phyloP scores from a whole-genome alignment of 2,113 vertebrate genomes.

The Cyphomyrus plagiostoma region DNA sequence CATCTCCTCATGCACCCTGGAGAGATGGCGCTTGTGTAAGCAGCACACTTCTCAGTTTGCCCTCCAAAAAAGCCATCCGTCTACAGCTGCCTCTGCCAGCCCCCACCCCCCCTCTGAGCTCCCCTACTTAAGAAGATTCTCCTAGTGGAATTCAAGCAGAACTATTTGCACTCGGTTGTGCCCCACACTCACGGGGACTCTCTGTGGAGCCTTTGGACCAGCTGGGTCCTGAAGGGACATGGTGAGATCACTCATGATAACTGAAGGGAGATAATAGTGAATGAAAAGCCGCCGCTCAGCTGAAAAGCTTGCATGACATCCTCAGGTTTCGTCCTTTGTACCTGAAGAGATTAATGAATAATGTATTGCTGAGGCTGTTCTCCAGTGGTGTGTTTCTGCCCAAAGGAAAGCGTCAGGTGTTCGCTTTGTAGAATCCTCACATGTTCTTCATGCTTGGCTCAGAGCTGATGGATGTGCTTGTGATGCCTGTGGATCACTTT shows the following conservation, averaged over 20 bases:
- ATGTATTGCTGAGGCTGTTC: neutral
- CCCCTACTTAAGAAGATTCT: neutral
- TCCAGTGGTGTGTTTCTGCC: neutral
- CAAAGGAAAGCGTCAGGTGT: neutral
- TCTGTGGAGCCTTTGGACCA: neutral
- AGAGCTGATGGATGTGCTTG: neutral
- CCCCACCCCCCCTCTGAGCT: neutral
- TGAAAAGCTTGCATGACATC: neutral
- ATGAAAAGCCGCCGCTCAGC: neutral
- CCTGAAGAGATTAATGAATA: neutral
- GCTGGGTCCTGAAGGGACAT: neutral
- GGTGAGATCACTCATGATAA: neutral
- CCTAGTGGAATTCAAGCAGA: neutral
- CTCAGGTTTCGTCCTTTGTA: neutral
- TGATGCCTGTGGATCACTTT: neutral
- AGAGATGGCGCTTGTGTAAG: neutral
- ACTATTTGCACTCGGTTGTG: neutral
- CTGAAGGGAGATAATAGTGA: neutral
- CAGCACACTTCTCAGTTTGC: neutral
- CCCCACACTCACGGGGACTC: neutral
- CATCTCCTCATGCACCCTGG: neutral
- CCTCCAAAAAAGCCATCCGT: neutral
- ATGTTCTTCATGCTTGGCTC: constrained; percentile 7
- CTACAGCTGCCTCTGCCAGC: neutral
- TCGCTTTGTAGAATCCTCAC: neutral